Conservation (phyloP, 2,888 invertebrate genomes). For the Odontocolon sp. region DNA sequence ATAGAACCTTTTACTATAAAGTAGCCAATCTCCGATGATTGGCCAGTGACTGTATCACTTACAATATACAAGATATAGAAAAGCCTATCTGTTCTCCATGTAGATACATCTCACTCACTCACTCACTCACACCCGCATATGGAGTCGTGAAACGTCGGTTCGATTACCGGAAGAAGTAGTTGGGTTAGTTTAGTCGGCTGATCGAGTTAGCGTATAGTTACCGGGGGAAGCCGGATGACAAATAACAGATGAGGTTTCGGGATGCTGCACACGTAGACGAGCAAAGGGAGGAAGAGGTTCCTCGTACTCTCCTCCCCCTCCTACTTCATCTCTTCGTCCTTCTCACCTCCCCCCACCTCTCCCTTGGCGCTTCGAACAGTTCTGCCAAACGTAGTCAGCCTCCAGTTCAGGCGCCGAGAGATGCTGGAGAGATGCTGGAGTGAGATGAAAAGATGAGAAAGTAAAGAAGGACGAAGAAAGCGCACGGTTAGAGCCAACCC, state of each 20-base stretch:
- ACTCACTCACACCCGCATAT: neutral
- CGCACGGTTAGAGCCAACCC: constrained; percentile 2
- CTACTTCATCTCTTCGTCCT: constrained; percentile 30
- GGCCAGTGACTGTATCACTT: no score
- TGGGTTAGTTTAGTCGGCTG: constrained; percentile 72
- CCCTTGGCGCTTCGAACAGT: no score
- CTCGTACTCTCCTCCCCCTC: constrained; percentile 25
- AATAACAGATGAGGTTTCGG: constrained; percentile 74
- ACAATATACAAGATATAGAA: no score
- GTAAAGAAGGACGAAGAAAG: neutral
- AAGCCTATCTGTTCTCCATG: neutral
- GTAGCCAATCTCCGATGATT: no score
- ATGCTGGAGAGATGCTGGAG: no score
- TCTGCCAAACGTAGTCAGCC: constrained; percentile 24
- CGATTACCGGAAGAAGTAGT: constrained; percentile 71
- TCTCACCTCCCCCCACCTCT: no score
- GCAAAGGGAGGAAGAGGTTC: constrained; percentile 20
- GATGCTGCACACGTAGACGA: constrained; percentile 73
- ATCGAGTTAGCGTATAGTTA: constrained; percentile 75
- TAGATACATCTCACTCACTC: neutral
- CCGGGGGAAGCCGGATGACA: constrained; percentile 72
- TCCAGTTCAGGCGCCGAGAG: constrained; percentile 32
- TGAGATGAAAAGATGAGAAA: neutral
- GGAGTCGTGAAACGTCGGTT: constrained; percentile 64
- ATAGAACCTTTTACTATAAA: no score